Base-by-base conservation (phyloP, 2,113 vertebrate species). In the Austrofundulus limnaeus region DNA sequence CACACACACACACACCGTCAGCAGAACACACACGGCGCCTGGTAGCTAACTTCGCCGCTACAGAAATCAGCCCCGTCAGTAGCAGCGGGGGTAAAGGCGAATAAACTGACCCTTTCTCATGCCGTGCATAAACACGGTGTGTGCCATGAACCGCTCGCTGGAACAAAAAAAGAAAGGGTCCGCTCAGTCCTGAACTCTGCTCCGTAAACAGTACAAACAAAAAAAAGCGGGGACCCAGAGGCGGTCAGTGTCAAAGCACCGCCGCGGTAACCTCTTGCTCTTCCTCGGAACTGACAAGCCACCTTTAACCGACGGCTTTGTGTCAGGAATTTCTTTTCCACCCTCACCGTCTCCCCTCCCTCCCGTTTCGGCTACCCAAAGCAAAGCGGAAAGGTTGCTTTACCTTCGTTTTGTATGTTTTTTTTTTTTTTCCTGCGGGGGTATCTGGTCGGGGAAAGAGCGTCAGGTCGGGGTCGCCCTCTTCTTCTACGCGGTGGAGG, bases 281-380 rank as follows among this genome's bases (percentile, higher is more conserved):
- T 88, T 76, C 83, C 92, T 80, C 89, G 91, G 82, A 87, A 91
- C 90, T 94, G 94, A 93, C 93, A 91, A 92, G 92, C 91, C 93
- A 91, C 94, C 94, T 93, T 75, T 87, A 92, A 93, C 93, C 93
- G 91, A 86, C 82, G 88, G 93, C 92, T 93, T 94, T 94, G 94
- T 95, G 93, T 93, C 84, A 87, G 76, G 82, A 81, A 88, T 85
- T 83, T 74, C 75, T 79, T 75, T 80, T 7, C 31, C 10, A 5
- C 31, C 8, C 21, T 51, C 55, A 59, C 52, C 52, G 56, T 62
- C 19, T 70, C 53, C 54, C 28, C 58, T 39, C 61, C 59, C 83
- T 77, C 59, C 55, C 48, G 37, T 39, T 3, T 43, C 82, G 80
- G 85, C 80, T 69, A 80, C 75, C 31, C 86, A 89, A 83, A 90